Base-by-base conservation (phyloP, 2,113 vertebrate species). In the Andinoacara biseriatus region DNA sequence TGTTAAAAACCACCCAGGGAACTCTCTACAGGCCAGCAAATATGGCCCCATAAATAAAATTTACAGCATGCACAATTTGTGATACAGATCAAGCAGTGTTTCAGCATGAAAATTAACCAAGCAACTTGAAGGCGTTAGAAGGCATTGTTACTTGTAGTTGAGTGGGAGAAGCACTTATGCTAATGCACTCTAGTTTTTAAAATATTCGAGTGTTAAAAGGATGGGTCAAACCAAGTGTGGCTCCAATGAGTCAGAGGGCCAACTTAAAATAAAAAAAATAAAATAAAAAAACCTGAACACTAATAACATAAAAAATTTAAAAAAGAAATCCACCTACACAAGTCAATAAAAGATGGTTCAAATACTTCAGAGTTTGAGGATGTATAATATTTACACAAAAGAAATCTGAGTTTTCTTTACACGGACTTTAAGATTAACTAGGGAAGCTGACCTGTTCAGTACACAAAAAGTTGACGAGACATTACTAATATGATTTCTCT, bases 361-460 rank as follows among this genome's bases (percentile, higher is more conserved):
- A 63, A 63, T 6, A n/a, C 3, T 72, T 72, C 17, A 49, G 4
- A 49, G 17, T 5, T 49, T 49, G 14, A 52, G 49, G 15, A 46
- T 46, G 17, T 52, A 18, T 72, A 33, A 72, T 31, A 31, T 31
- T 72, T 31, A 72, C 31, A 72, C 17, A 72, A 52, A 72, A 0
- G 7, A 54, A 52, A 54, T n/a, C 18, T 52, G 43, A 52, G 52
- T 31, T 31, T 52, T 52, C 18, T 14, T 54, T 72, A 72, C 67
- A 54, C 6, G 1, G 46, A 72, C 67, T 58, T 46, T 77, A 86
- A 83, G 15, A 56, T 78, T 89, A 93, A 78, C 88, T 91, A 90
- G 86, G 84, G 84, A 92, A 93, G 69, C 87, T 94, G 69, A 83
- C 80, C 80, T 93, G 82, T 81, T 78, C 40, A 75, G 11, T 83